These are phyloP conservation scores for Vipera latastei DNA, from an alignment of 2,797 vertebrate species.

Conservation along the genomic window DNA sequence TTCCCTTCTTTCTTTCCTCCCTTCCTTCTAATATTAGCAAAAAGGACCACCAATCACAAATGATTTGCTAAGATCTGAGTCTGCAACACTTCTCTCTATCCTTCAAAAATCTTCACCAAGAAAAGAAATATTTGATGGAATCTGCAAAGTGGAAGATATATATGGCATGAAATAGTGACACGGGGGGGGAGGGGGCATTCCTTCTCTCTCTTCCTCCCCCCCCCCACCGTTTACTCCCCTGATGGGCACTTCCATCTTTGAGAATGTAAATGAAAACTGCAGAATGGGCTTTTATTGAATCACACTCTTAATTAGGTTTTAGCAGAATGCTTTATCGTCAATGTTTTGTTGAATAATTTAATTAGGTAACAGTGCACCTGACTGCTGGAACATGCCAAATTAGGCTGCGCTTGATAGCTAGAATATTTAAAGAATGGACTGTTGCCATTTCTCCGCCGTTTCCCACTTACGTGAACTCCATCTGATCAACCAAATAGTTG, in stretches of 20 bases:
- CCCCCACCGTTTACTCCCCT: neutral
- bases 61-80: constrained; percentile 80
- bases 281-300: constrained; percentile 62
- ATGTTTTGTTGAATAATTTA: constrained; percentile 60
- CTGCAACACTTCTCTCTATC: constrained; percentile 72
- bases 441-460: neutral
- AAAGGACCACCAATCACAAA: constrained; percentile 78
- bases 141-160: constrained; percentile 26
- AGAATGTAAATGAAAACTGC: constrained; percentile 49
- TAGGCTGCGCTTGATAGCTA: constrained; percentile 38
- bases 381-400: constrained; percentile 60
- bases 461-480: neutral
- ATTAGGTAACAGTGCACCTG: constrained; percentile 64
- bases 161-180: constrained; percentile 31
- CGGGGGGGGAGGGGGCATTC: neutral
- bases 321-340: constrained; percentile 61
- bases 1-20: neutral
- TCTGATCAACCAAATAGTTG: neutral
- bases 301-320: constrained; percentile 62
- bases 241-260: neutral
- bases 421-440: constrained; percentile 16
- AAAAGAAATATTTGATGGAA: constrained; percentile 20
- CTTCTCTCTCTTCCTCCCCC: neutral
- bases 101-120: constrained; percentile 70
- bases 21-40: constrained; percentile 70